Percentiles rank a stretch among this genome's conserved stretches.
These are phyloP conservation scores for Nothoprocta perdicaria DNA, from an alignment of 2,113 vertebrate species.

Conservation along the genomic window DNA sequence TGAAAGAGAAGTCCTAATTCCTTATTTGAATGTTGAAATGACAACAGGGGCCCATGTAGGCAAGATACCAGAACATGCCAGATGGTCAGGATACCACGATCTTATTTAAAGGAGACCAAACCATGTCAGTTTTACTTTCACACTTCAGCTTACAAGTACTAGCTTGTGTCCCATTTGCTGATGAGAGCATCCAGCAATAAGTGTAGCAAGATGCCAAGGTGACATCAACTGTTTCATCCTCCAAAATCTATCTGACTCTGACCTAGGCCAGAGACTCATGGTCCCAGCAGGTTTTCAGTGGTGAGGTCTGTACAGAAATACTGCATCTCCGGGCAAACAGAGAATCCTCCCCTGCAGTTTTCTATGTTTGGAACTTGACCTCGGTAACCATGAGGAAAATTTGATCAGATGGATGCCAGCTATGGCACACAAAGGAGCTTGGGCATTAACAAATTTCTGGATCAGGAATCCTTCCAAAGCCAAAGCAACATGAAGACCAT, in stretches of 20 bases:
- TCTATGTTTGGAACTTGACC: background rate
- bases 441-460: background rate
- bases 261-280: background rate
- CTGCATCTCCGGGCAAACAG: background rate
- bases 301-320: background rate
- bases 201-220: background rate
- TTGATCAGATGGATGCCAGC: background rate
- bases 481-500: background rate
- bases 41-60: background rate
- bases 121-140: background rate
- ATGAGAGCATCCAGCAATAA: background rate
- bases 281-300: background rate
- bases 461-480: background rate
- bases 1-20: background rate
- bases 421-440: background rate
- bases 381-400: background rate
- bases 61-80: background rate
- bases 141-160: accelerated
- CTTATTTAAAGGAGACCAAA: background rate
- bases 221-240: background rate
- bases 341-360: background rate
- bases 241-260: background rate
- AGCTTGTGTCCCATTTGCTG: background rate
- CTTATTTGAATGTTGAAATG: background rate
- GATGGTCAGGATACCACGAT: background rate